These are phyloP conservation scores for Tiliacea citrago DNA, from an alignment of 2,888 invertebrate species.

Conservation along the genomic window DNA sequence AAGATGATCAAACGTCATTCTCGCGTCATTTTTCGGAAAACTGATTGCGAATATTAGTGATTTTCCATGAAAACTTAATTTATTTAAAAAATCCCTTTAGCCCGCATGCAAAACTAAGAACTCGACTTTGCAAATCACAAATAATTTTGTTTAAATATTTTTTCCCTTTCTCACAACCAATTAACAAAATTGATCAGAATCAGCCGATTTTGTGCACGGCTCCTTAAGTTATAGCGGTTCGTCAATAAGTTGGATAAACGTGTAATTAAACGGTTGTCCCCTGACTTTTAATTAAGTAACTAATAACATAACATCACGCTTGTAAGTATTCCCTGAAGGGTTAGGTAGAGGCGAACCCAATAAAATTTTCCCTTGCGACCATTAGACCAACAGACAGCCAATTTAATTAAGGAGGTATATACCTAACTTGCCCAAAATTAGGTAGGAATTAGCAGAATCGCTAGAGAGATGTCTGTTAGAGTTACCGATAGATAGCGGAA, in stretches of 20 bases:
- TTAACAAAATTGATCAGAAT: too few species aligned
- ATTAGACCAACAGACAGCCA: neutral
- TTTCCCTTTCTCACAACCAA: too few species aligned
- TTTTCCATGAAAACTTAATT: too few species aligned
- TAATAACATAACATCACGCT: neutral
- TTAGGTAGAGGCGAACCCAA: neutral
- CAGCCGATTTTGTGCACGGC: too few species aligned
- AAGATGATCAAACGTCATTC: too few species aligned
- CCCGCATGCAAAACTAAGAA: too few species aligned
- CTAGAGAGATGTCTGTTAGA: neutral
- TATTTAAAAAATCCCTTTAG: too few species aligned
- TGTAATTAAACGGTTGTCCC: neutral
- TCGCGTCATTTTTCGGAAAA: too few species aligned
- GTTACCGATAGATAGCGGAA: neutral
- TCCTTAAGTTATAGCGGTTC: neutral
- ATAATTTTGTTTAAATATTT: too few species aligned
- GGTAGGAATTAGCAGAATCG: neutral
- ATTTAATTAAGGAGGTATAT: too few species aligned
- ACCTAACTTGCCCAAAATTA: neutral
- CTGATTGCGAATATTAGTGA: too few species aligned
- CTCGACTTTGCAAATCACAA: too few species aligned
- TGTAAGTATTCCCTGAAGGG: neutral
- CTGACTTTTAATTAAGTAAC: neutral
- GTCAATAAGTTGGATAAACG: neutral
- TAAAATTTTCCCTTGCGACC: neutral